Base-by-base conservation (phyloP, 1,140 invertebrate genomes). In the Drosophila suzukii region DNA sequence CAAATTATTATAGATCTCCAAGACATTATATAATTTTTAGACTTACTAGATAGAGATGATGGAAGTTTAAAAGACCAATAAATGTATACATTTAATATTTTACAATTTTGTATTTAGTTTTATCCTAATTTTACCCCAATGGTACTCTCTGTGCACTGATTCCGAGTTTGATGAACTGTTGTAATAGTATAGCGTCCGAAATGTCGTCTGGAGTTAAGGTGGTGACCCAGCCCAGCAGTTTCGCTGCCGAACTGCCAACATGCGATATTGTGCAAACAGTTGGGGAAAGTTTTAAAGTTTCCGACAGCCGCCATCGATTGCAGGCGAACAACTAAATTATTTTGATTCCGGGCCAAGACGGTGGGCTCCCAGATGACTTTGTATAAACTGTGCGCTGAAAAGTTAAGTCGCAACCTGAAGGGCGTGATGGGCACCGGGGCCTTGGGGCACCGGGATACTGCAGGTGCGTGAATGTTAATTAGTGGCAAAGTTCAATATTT, bases 261-360 rank as follows among this genome's bases (percentile, higher is more conserved):
- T 76, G 57, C 59, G 56, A 81, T 71, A 82, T 85, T 88, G 79
- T 88, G 57, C 79, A 89, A 89, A 88, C 85, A 88, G 84, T 84
- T 89, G 68, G 66, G 75, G 76, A 89, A 89, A 89, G 77, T 84
- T 89, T 79, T 78, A 78, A 89, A 84, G 84, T 90, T 88, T 88
- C 72, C 84, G 83, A 88, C 83, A 80, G 71, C 55, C 66, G 66
- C 65, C 81, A 84, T 83, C 81, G 78, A 62, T 79, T 78, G 81
- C 74, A 75, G 74, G 73, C 53, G 39, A 53, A 34, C 59, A 89
- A 89, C 84, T 89, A 89, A 84, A 89, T 89, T 89, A 89, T 84
- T 84, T 89, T 67, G 81, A 81, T 75, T 65, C 80, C 56, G 36
- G 70, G 38, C 51, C 51, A 67, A 24, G 15, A 10, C 15, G 39